These are phyloP conservation scores for Nanorana parkeri DNA, from an alignment of 2,113 vertebrate genomes.

Conservation along the genomic window DNA sequence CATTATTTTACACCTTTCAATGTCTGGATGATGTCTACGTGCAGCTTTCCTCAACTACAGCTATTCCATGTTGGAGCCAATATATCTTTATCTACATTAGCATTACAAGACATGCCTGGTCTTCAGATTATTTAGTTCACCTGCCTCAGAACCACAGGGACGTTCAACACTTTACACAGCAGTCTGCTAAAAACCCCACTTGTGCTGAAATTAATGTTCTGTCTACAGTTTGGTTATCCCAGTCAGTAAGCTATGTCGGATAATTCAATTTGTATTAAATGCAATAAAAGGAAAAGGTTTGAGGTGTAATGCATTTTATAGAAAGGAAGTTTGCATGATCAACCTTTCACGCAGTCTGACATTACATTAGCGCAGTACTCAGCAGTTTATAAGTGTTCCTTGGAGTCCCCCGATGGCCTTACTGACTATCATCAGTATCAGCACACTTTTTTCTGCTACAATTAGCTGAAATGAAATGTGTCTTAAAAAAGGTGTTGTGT, in stretches of 20 bases:
- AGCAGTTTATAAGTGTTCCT: constrained; percentile 1
- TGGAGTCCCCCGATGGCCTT: neutral
- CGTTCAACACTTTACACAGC: constrained; percentile 4
- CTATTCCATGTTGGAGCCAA: too few relatives aligned
- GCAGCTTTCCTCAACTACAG: too few relatives aligned
- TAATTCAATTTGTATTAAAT: constrained; percentile 34
- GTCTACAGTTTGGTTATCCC: constrained; percentile 22
- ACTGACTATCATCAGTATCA: neutral
- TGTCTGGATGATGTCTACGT: too few relatives aligned
- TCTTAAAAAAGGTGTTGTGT: too few relatives aligned
- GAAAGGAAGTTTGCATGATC: constrained; percentile 7
- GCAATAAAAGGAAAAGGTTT: constrained; percentile 9
- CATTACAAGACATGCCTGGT: neutral
- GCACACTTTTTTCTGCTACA: neutral
- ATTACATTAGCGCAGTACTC: neutral
- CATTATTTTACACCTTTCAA: neutral
- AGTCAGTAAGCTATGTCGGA: constrained; percentile 24
- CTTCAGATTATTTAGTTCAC: constrained; percentile 32
- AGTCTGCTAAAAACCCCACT: constrained; percentile 14
- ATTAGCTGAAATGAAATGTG: too few relatives aligned
- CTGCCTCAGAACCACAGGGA: constrained; percentile 18
- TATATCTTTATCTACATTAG: neutral
- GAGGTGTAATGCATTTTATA: constrained; percentile 5
- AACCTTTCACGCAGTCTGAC: constrained; percentile 13
- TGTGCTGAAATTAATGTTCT: constrained; percentile 25